Conservation (phyloP, 2,888 invertebrate species). For the Electrophaes corylata region DNA sequence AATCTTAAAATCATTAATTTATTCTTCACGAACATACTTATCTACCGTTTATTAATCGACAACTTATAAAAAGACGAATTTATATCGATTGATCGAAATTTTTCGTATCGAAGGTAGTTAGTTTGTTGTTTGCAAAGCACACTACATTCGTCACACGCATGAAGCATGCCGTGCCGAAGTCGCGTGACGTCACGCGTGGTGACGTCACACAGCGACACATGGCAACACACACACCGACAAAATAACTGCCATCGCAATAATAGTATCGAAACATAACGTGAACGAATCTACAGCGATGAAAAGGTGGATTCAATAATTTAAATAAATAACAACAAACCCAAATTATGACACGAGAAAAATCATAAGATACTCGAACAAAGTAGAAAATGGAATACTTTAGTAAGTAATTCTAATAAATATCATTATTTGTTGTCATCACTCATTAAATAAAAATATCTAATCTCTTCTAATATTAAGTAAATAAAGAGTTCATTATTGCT, state of each 20-base stretch:
- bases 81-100: conserved; percentile 62
- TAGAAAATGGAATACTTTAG: conserved; percentile 75
- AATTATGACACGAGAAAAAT: conserved; percentile 78
- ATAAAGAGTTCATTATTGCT: conserved; percentile 76
- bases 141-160: conserved; percentile 36
- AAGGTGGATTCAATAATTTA: conserved; percentile 68
- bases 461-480: conserved; percentile 80
- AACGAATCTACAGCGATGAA: conserved; percentile 50
- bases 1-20: conserved; percentile 84
- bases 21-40: conserved; percentile 82
- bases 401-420: conserved; percentile 80
- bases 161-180: conserved; percentile 27
- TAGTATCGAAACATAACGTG: conserved; percentile 45
- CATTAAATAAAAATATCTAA: conserved; percentile 82
- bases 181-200: conserved; percentile 14
- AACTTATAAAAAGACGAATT: conserved; percentile 75
- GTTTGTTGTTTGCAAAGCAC: conserved; percentile 41
- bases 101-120: conserved; percentile 47
- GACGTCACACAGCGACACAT: conserved; percentile 21
- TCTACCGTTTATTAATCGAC: conserved; percentile 75
- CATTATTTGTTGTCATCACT: conserved; percentile 79
- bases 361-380: conserved; percentile 70
- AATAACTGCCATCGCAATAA: conserved; percentile 49
- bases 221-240: conserved; percentile 30
- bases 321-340: conserved; percentile 80